Evolutionary conservation across 2,797 vertebrate genomes (phyloP).

Genomic region (Acridotheres tristis): DNA sequence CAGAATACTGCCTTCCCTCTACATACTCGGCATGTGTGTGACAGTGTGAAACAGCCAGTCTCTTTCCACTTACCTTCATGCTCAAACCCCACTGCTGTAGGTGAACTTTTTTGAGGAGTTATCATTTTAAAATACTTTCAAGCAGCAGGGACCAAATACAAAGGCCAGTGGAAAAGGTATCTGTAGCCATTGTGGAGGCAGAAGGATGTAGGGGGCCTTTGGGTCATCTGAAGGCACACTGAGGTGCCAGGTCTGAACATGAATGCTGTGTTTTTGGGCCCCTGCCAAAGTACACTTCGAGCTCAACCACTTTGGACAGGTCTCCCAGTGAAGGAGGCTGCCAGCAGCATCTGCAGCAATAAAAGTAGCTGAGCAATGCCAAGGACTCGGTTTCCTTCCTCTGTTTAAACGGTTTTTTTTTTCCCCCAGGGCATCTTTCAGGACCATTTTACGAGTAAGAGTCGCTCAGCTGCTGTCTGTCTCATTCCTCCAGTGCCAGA

Average conservation of each 20-base stretch:
- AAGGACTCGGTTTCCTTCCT: background rate
- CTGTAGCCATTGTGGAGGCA: background rate
- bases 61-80: background rate
- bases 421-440: background rate
- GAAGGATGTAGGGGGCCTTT: background rate
- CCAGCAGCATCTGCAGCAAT: fast-evolving
- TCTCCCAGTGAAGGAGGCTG: background rate
- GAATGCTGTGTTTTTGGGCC: background rate
- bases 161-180: background rate
- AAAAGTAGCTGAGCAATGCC: background rate
- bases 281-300: constrained; percentile 1
- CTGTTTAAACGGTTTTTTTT: background rate
- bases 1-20: background rate
- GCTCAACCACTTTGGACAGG: background rate
- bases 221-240: fast-evolving
- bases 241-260: background rate
- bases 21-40: background rate
- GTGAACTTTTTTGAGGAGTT: background rate
- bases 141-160: background rate
- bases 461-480: fast-evolving
- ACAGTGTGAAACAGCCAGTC: fast-evolving
- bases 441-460: background rate
- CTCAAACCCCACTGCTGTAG: background rate
- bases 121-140: background rate
- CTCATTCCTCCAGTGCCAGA: background rate